A percentile compares a stretch with the other conserved stretches of the same genome.
Conservation (phyloP, 2,797 vertebrate genomes). For the Phrynocephalus guinanensis region DNA sequence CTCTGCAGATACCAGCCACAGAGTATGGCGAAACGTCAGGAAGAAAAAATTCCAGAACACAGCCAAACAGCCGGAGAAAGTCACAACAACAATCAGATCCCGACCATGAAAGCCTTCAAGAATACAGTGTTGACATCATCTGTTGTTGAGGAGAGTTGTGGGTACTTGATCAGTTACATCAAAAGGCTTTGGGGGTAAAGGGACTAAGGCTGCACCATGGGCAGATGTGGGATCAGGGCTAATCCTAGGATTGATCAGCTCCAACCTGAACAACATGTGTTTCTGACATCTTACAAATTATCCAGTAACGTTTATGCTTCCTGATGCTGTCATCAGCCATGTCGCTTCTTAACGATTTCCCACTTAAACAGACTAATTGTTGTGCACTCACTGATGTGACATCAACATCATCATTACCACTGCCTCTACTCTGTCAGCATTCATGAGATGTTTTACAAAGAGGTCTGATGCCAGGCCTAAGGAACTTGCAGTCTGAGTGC, state of each 20-base stretch:
- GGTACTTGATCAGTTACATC: not conserved
- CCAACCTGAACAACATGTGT: not conserved
- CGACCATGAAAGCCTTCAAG: too few relatives aligned
- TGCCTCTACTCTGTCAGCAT: too few relatives aligned
- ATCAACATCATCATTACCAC: too few relatives aligned
- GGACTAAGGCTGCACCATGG: not conserved
- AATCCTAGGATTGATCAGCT: not conserved
- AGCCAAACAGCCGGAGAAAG: too few relatives aligned
- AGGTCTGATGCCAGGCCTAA: too few relatives aligned
- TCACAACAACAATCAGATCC: too few relatives aligned
- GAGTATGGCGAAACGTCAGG: too few relatives aligned
- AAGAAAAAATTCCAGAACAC: too few relatives aligned
- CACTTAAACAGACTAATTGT: not conserved
- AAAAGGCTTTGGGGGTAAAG: not conserved
- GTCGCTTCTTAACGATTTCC: not conserved
- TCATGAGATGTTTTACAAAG: too few relatives aligned
- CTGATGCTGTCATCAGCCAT: not conserved
- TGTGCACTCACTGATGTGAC: not conserved
- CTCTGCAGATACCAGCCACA: too few relatives aligned
- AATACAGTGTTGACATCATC: too few relatives aligned
- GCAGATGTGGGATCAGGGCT: constrained; percentile 1
- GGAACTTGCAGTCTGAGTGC: too few relatives aligned
- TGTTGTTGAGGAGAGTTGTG: not conserved
- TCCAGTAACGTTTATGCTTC: not conserved
- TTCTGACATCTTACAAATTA: constrained; percentile 13